These are phyloP conservation scores for Elaphurus davidianus DNA, from an alignment of 2,113 vertebrate genomes.

Conservation along the genomic window DNA sequence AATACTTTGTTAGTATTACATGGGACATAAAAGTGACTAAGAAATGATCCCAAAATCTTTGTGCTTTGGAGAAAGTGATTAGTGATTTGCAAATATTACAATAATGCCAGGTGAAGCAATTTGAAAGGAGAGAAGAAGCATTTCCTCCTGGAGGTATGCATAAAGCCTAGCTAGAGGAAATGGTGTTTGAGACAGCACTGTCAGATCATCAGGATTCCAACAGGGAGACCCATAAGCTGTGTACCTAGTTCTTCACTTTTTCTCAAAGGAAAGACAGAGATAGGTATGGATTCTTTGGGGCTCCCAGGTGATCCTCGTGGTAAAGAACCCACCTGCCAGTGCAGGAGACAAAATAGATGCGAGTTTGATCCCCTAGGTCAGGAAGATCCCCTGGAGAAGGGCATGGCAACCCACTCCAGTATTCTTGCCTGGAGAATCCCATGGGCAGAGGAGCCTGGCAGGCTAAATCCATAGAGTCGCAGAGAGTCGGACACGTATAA, in stretches of 20 bases:
- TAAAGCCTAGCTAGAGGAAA: background rate
- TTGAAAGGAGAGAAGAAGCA: background rate
- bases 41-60: background rate
- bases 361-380: background rate
- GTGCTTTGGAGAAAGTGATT: background rate
- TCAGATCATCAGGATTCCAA: background rate
- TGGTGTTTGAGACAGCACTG: background rate
- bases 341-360: background rate
- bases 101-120: background rate
- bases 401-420: background rate
- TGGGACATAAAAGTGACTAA: background rate
- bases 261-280: background rate
- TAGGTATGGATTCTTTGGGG: rapidly evolving
- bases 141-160: background rate
- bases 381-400: background rate
- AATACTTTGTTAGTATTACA: background rate
- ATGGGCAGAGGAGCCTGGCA: background rate
- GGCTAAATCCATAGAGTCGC: background rate
- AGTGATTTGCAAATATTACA: background rate
- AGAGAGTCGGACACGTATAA: background rate
- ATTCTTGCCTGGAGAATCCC: background rate
- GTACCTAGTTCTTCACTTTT: background rate
- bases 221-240: background rate
- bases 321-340: background rate
- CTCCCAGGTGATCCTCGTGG: background rate